Conservation (phyloP, 2,113 vertebrate species). For the Forbesichthys papilliferus region DNA sequence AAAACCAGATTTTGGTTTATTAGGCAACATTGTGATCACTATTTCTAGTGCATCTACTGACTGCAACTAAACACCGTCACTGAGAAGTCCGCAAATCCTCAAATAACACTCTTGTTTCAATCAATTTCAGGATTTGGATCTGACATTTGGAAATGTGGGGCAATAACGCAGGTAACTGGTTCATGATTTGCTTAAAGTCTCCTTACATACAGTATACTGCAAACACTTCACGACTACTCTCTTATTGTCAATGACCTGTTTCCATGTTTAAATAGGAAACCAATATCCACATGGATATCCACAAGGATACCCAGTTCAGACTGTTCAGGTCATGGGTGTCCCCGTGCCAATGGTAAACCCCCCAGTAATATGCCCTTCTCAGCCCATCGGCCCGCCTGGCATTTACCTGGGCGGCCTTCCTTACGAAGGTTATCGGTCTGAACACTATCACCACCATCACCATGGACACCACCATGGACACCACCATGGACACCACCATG, state of each 20-base stretch:
- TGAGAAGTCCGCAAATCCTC: too few relatives aligned
- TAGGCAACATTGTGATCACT: too few relatives aligned
- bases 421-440: not conserved
- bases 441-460: too few relatives aligned
- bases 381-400: conserved; percentile 7
- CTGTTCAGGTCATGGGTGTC: too few relatives aligned
- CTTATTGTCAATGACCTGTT: not conserved
- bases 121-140: not conserved
- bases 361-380: not conserved
- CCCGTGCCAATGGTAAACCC: not conserved
- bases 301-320: not conserved
- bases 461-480: too few relatives aligned
- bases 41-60: too few relatives aligned
- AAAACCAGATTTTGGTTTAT: too few relatives aligned
- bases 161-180: conserved; percentile 59
- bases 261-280: conserved; percentile 12
- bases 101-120: not conserved
- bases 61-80: too few relatives aligned
- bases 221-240: not conserved
- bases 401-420: not conserved
- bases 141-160: conserved; percentile 48
- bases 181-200: not conserved
- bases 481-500: too few relatives aligned
- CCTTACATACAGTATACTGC: not conserved
- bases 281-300: not conserved